Percentiles rank a stretch among this genome's conserved stretches.
These are phyloP conservation scores for Hemicrepidius hirtus DNA, from an alignment of 2,888 invertebrate species.

Conservation along the genomic window DNA sequence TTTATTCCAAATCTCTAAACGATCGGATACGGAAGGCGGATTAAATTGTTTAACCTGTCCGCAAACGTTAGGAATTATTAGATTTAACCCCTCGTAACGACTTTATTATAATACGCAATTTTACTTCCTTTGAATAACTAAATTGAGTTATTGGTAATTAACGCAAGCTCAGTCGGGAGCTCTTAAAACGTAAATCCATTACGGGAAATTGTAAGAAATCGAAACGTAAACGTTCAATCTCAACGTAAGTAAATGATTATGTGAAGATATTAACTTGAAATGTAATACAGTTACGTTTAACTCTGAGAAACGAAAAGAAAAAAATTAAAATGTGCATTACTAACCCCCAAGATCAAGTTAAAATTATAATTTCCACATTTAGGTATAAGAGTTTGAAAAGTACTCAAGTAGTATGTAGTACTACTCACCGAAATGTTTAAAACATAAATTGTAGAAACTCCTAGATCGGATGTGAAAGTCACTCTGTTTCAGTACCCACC, in stretches of 20 bases:
- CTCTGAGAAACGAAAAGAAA: too few species aligned
- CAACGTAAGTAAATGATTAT: too few species aligned
- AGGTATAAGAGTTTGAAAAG: too few species aligned
- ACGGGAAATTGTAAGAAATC: neutral
- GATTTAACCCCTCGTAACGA: slow-evolving; percentile 32
- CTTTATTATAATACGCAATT: slow-evolving; percentile 33
- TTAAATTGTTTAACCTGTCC: slow-evolving; percentile 51
- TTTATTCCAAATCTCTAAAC: slow-evolving; percentile 52
- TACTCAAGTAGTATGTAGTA: too few species aligned
- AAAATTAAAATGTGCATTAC: too few species aligned
- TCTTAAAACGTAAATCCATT: neutral
- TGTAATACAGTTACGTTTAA: neutral
- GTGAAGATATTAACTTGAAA: neutral
- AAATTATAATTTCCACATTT: neutral
- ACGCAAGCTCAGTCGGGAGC: slow-evolving; percentile 7
- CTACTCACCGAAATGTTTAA: neutral
- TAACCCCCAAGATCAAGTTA: too few species aligned
- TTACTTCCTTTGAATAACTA: slow-evolving; percentile 23
- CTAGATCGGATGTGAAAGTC: neutral
- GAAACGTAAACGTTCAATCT: neutral
- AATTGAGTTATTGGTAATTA: slow-evolving; percentile 28
- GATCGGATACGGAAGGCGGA: slow-evolving; percentile 44
- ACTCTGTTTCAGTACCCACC: neutral
- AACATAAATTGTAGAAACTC: too few species aligned
- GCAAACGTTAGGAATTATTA: slow-evolving; percentile 46